These are phyloP conservation scores for Anolis apletophallus DNA, from an alignment of 2,797 vertebrate species.

Conservation along the genomic window DNA sequence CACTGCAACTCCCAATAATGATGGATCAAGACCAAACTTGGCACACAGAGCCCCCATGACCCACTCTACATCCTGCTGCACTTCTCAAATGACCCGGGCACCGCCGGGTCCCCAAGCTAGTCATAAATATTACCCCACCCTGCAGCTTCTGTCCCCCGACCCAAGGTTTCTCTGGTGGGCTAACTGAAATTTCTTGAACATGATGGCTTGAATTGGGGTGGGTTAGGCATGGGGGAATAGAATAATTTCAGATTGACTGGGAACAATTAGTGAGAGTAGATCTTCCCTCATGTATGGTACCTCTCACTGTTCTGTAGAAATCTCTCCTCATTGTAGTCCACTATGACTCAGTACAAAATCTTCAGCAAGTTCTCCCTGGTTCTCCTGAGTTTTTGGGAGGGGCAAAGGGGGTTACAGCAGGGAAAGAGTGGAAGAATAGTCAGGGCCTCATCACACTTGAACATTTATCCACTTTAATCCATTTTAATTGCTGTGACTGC, in stretches of 20 bases:
- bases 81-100: too few relatives aligned
- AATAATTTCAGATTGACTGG: background rate
- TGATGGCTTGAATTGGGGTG: background rate
- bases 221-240: background rate
- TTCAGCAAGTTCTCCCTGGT: background rate
- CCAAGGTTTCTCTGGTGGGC: background rate
- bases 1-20: too few relatives aligned
- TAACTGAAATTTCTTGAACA: background rate
- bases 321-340: background rate
- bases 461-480: too few relatives aligned
- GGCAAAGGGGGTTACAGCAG: background rate
- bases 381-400: background rate
- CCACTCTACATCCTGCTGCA: too few relatives aligned
- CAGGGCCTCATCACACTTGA: too few relatives aligned
- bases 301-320: background rate
- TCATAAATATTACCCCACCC: background rate
- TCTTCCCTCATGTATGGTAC: background rate
- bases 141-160: background rate
- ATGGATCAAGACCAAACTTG: too few relatives aligned
- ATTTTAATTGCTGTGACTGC: too few relatives aligned
- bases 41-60: too few relatives aligned
- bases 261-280: background rate
- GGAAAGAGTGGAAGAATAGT: background rate
- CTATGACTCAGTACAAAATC: background rate
- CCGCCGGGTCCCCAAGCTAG: too few relatives aligned